Evolutionary conservation across 1,140 invertebrate genomes (phyloP).

Genomic region (Bactericera cockerelli): DNA sequence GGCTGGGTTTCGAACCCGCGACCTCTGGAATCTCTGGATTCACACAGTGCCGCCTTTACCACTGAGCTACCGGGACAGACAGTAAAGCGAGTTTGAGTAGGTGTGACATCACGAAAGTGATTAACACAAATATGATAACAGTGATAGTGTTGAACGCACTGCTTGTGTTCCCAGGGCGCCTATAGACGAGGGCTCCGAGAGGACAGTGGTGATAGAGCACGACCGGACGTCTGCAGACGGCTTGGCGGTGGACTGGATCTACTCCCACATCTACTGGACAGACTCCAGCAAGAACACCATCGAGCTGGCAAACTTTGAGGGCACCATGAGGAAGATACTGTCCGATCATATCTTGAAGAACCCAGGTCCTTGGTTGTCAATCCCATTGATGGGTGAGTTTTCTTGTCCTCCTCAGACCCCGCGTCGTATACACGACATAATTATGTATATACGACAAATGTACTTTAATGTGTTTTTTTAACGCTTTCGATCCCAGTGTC

Average conservation of each 20-base stretch:
- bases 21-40: no score
- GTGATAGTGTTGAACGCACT: no score
- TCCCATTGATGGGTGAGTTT: conserved; percentile 69
- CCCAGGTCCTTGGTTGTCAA: conserved; percentile 89
- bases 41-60: no score
- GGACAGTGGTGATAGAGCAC: conserved; percentile 61
- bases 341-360: conserved; percentile 71
- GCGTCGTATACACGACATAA: conserved; percentile 9
- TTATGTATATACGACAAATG: not conserved
- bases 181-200: conserved; percentile 74
- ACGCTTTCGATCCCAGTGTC: no score
- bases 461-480: no score
- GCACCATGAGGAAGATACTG: conserved; percentile 73
- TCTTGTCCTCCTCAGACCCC: no score
- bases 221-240: conserved; percentile 61
- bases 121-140: no score
- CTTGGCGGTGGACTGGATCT: conserved; percentile 73
- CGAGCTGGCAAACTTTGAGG: conserved; percentile 73
- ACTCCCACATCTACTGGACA: conserved; percentile 85
- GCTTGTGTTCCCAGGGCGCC: conserved; percentile 57
- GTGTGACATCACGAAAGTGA: no score
- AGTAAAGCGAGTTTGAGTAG: no score
- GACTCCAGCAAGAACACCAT: conserved; percentile 84
- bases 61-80: no score
- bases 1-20: no score